Percentiles rank a stretch among this genome's conserved stretches.
Conservation (phyloP, 2,113 vertebrate genomes). For the Psittacus erithacus region DNA sequence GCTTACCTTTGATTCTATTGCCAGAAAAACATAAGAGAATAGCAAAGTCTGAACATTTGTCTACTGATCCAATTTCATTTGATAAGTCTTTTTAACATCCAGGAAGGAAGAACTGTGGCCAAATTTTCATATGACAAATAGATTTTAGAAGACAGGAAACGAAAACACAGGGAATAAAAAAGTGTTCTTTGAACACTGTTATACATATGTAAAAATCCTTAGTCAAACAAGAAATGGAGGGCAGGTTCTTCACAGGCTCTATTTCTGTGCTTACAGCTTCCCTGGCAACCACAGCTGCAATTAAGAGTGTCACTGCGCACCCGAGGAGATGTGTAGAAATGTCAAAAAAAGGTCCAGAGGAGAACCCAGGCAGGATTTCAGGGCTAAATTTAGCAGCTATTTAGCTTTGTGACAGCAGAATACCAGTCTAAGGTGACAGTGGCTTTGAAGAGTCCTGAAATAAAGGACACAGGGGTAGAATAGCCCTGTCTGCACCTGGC, state of each 20-base stretch:
- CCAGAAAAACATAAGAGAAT: slow-evolving; percentile 40
- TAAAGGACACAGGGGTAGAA: not conserved
- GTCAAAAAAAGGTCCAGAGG: not conserved
- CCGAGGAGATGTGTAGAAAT: not conserved
- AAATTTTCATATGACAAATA: not conserved
- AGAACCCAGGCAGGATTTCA: not conserved
- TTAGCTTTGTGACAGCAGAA: not conserved
- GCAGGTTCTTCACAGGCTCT: not conserved
- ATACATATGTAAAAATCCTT: not conserved
- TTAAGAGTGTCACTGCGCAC: slow-evolving; percentile 18
- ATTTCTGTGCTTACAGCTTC: not conserved
- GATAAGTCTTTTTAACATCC: slow-evolving; percentile 20
- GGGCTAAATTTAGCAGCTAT: slow-evolving; percentile 38
- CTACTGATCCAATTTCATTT: slow-evolving; percentile 31
- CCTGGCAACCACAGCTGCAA: slow-evolving; percentile 39
- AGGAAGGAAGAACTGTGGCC: not conserved
- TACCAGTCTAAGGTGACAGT: not conserved
- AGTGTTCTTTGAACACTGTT: not conserved
- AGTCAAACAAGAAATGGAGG: not conserved
- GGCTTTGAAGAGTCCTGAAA: not conserved
- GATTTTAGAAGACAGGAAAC: not conserved
- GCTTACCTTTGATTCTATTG: slow-evolving; percentile 47
- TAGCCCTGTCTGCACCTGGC: not conserved
- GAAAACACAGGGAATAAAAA: not conserved
- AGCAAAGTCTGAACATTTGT: slow-evolving; percentile 1